Evolutionary conservation across 2,797 vertebrate species (phyloP).

Genomic region (Esox lucius): DNA sequence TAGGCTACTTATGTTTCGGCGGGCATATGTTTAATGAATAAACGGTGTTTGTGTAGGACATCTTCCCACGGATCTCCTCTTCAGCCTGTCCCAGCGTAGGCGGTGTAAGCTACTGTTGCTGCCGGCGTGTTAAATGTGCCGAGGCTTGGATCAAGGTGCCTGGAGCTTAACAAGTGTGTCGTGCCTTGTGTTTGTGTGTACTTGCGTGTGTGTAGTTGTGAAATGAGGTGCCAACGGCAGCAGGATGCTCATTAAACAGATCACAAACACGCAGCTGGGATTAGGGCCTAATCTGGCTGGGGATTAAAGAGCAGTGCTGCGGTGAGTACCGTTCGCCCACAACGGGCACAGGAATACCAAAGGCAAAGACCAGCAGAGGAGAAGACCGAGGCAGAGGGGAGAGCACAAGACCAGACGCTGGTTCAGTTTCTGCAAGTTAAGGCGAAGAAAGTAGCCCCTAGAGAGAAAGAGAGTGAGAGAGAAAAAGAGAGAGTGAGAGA

Average conservation of each 20-base stretch:
- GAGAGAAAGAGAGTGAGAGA: no score
- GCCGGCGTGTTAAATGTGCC: neutral
- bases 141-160: no score
- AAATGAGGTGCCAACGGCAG: constrained; percentile 37
- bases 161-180: neutral
- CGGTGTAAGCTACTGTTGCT: neutral
- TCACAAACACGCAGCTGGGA: constrained; percentile 59
- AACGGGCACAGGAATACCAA: neutral
- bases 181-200: neutral
- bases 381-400: no score
- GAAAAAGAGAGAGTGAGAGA: no score
- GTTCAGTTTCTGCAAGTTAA: no score
- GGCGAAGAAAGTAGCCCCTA: no score
- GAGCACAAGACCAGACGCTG: no score
- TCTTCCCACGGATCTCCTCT: neutral
- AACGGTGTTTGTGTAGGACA: neutral
- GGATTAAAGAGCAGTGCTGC: constrained; percentile 44
- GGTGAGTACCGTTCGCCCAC: constrained; percentile 1
- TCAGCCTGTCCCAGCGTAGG: neutral
- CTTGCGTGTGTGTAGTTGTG: constrained; percentile 10
- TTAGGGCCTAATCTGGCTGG: constrained; percentile 58
- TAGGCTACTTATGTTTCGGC: neutral
- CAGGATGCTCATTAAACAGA: constrained; percentile 63
- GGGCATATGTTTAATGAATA: neutral
- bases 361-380: no score